Evolutionary conservation across 2,113 vertebrate species (phyloP).

Genomic region (Nycticryphes semicollaris): DNA sequence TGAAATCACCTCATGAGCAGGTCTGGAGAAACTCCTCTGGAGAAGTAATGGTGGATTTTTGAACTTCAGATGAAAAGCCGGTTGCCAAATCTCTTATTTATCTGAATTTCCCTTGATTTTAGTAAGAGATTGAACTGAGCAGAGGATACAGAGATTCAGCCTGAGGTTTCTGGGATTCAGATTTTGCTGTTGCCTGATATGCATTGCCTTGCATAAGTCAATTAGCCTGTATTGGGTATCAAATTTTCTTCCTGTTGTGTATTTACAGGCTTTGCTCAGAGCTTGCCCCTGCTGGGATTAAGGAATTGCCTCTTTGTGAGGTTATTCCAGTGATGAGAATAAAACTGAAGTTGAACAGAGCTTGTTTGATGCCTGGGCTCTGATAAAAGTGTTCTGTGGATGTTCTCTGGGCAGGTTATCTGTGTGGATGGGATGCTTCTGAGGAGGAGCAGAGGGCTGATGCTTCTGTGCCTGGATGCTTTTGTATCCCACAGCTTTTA

Average conservation of each 20-base stretch:
- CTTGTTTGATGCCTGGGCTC: background rate
- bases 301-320: background rate
- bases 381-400: background rate
- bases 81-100: background rate
- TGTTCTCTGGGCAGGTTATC: background rate
- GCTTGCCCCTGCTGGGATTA: background rate
- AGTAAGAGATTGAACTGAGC: background rate
- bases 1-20: background rate
- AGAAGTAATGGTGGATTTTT: background rate
- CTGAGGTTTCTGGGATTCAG: background rate
- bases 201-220: background rate
- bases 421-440: background rate
- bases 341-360: background rate
- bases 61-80: background rate
- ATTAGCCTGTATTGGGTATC: background rate
- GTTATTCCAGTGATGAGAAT: background rate
- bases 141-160: background rate
- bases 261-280: background rate
- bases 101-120: background rate
- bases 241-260: background rate
- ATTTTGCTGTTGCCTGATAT: background rate
- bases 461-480: accelerated
- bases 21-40: background rate
- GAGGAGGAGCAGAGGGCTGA: background rate
- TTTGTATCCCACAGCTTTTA: background rate